Evolutionary conservation across 2,113 vertebrate genomes (phyloP), one percentile per base, ranked within the genome.

Genomic region (Mirza zaza): DNA sequence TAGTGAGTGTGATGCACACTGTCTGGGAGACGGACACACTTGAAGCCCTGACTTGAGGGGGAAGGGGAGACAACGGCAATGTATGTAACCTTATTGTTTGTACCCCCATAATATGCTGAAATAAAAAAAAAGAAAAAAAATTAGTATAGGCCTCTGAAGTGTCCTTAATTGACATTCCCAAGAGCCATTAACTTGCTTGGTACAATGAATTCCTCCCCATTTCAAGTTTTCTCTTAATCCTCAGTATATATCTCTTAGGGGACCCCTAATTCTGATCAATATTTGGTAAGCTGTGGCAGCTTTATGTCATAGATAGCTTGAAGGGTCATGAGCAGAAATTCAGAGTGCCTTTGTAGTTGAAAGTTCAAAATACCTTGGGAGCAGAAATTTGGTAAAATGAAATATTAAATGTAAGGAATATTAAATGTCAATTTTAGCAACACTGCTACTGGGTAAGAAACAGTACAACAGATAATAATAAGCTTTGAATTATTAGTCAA

Each of bases 331-430:
- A 79, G 15, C 65, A 92, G 36, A 92, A 75, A 82, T 34, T 63
- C 57, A 83, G n/a, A 89, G 20, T 52, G 85, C 29, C 21, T 87
- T 50, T 89, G 90, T 57, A 59, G 36, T 3, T 85, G 32, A 48
- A 92, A 73, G 45, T 80, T 70, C 70, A 71, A 87, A 89, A 67
- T 65, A 77, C 34, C 63, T 83, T 67, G 50, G 25, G 45, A 92
- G 14, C 27, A 89, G 75, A 55, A 71, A 94, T 87, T n/a, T 61
- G 65, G 42, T 71, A 95, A 71, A 5, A 85, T 80, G 50, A 92
- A 92, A 90, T 80, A 95, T 39, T 48, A 88, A 92, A 55, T 63
- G 48, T 48, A 11, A 92, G 15, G n/a, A 94, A 63, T 27, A 71
- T 39, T 42, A 61, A 83, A 6, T 94, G 50, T 90, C 55, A 70